Percentiles rank a stretch among this genome's conserved stretches.
Evolutionary conservation across 2,888 invertebrate genomes (phyloP).

Genomic region (Stenolophus ochropezus): DNA sequence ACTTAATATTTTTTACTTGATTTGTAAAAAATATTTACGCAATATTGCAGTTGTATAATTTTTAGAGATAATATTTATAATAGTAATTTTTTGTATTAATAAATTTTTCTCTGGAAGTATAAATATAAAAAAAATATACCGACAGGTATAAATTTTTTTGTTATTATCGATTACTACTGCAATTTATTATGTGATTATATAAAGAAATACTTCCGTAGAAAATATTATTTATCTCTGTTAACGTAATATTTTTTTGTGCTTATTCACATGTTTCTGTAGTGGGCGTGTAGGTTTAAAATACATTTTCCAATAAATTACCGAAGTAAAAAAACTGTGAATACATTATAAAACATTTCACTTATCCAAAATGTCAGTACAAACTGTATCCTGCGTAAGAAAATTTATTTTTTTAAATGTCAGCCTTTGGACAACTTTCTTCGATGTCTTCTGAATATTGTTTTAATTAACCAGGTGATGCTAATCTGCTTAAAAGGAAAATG

Average conservation of each 20-base stretch:
- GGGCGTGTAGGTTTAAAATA: background rate
- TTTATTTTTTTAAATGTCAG: constrained; percentile 17
- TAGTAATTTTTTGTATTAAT: too few relatives aligned
- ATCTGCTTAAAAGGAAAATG: constrained; percentile 22
- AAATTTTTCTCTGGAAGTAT: too few relatives aligned
- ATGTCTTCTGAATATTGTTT: constrained; percentile 1
- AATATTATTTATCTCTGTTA: background rate
- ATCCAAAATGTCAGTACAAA: background rate
- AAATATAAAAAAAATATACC: too few relatives aligned
- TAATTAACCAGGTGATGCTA: constrained; percentile 8
- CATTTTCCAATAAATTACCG: background rate
- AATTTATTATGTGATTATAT: too few relatives aligned
- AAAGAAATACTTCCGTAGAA: background rate
- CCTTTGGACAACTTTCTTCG: constrained; percentile 1
- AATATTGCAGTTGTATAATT: background rate
- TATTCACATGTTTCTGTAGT: background rate
- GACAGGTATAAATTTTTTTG: too few relatives aligned
- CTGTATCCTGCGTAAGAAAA: background rate
- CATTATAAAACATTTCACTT: background rate
- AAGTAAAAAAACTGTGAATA: background rate
- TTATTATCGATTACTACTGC: too few relatives aligned
- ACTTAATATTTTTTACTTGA: background rate
- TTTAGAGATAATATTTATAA: background rate
- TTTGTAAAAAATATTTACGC: background rate
- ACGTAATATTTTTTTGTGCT: background rate